A percentile compares a stretch with the other conserved stretches of the same genome.
Conservation (phyloP, 2,888 invertebrate genomes). For the Homarus gammarus region DNA sequence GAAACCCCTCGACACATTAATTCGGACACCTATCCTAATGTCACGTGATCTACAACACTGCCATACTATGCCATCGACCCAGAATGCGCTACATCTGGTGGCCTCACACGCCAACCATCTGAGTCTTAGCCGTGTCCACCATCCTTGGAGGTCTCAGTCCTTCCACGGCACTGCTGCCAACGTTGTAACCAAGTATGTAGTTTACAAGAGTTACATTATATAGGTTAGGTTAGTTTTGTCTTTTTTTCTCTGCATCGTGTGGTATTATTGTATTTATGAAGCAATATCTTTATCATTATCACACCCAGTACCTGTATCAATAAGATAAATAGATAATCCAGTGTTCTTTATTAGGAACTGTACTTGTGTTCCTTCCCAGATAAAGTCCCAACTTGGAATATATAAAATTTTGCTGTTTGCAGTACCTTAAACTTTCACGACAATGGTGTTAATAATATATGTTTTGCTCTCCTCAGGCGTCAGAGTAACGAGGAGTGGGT, state of each 20-base stretch:
- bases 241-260: background rate
- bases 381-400: background rate
- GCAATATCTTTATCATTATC: background rate
- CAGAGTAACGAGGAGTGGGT: background rate
- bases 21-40: background rate
- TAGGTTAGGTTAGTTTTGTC: background rate
- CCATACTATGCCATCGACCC: background rate
- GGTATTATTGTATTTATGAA: background rate
- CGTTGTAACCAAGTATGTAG: background rate
- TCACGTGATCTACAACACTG: background rate
- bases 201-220: background rate
- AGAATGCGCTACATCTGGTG: background rate
- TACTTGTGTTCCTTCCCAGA: background rate
- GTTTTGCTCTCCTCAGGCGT: background rate
- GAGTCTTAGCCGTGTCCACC: background rate
- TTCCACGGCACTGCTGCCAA: background rate
- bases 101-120: background rate
- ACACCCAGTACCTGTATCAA: background rate
- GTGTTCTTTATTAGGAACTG: background rate
- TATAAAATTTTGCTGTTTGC: too few relatives aligned
- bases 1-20: conserved; percentile 1
- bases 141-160: background rate
- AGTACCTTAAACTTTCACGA: too few relatives aligned
- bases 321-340: background rate
- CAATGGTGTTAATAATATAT: background rate